Evolutionary conservation across 1,140 invertebrate species (phyloP), one percentile per base, ranked within the genome.

Genomic region (Zaprionus africanus): DNA sequence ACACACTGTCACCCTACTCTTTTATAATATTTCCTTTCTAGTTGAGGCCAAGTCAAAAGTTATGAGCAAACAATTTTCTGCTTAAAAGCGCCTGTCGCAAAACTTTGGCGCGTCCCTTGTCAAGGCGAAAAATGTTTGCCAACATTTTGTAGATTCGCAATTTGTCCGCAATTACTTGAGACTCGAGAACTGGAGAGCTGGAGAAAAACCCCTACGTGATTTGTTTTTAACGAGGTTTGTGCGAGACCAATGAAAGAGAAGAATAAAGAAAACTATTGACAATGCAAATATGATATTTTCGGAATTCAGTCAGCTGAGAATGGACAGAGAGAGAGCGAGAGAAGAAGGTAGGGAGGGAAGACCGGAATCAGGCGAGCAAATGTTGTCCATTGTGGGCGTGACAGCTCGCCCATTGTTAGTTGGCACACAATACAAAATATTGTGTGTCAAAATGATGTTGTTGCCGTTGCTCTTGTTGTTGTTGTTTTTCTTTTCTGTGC

Each of bases 21-120:
- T 43, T n/a, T 0, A 17, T 15, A 41, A 17, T 46, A 17, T 46
- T 17, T 9, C n/a, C 28, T 26, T 11, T 9, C 17, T n/a, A 15
- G 19, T 26, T 22, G 53, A 31, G 51, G 46, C 51, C 43, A 59
- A 75, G 66, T 81, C 74, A 78, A 88, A 86, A 88, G 83, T 84
- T 88, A 88, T 88, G 85, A 76, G 81, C 78, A 90, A 84, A 90
- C 84, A 88, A 88, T 88, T 88, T 88, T 90, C 81, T 88, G 85
- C 85, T 90, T 88, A 88, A 87, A 74, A 88, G 84, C 85, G 85
- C 76, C 81, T 90, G 84, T 88, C 84, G 83, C 57, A 90, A 90
- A 88, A 88, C 81, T 90, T 87, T 81, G 60, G 36, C 74, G 78
- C 62, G 75, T 51, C 84, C 84, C 85, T 81, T 84, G 75, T 88